These are phyloP conservation scores for Ammodytes dubius DNA, from an alignment of 2,113 vertebrate genomes.

Conservation along the genomic window DNA sequence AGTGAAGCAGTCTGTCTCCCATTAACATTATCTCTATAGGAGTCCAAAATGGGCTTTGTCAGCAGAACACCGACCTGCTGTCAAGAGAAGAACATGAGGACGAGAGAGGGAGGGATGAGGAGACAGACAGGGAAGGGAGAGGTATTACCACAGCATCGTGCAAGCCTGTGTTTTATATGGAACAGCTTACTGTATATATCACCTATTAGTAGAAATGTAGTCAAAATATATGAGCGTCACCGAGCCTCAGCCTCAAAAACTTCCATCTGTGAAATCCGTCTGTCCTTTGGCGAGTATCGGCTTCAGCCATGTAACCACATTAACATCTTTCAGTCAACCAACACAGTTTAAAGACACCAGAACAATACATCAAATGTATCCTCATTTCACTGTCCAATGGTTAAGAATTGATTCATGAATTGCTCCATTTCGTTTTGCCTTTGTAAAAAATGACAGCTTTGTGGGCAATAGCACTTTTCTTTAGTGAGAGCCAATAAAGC, in stretches of 20 bases:
- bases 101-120: conserved; percentile 34
- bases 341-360: background rate
- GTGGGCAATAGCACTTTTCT: conserved; percentile 34
- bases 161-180: conserved; percentile 53
- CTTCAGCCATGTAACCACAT: background rate
- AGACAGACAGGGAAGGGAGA: conserved; percentile 32
- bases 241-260: conserved; percentile 3
- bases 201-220: conserved; percentile 42
- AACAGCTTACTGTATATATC: conserved; percentile 52
- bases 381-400: conserved; percentile 1
- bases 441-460: conserved; percentile 51
- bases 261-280: background rate
- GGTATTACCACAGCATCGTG: conserved; percentile 42
- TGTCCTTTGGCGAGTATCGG: conserved; percentile 2
- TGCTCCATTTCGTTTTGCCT: conserved; percentile 33
- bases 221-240: conserved; percentile 46
- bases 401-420: conserved; percentile 33
- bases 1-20: conserved; percentile 63
- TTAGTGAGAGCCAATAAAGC: conserved; percentile 32
- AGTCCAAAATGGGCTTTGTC: conserved; percentile 67
- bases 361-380: conserved; percentile 13
- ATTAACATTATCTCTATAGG: conserved; percentile 71
- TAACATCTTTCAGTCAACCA: background rate
- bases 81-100: conserved; percentile 57
- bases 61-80: conserved; percentile 65